A percentile compares a stretch with the other conserved stretches of the same genome.
phyloP scores from a whole-genome alignment of 2,888 invertebrate genomes.

The Synergus itoensis region DNA sequence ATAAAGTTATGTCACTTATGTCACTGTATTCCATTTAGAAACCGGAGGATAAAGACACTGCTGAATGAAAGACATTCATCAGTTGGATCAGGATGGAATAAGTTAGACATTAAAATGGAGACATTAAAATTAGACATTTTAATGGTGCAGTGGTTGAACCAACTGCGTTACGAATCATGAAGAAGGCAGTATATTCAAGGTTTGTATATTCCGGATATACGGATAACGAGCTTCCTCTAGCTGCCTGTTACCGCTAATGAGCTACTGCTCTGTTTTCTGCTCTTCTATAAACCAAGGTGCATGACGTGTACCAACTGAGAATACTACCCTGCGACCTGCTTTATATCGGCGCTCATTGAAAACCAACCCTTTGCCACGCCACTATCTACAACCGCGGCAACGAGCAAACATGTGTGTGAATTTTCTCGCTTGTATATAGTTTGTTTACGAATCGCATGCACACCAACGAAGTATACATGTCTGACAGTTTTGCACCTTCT shows the following conservation, averaged over 20 bases:
- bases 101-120: no score
- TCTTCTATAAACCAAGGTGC: constrained; percentile 46
- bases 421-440: not conserved
- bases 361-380: constrained; percentile 37
- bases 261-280: constrained; percentile 68
- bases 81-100: constrained; percentile 4
- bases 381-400: not conserved
- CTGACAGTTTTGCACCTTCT: not conserved
- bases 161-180: constrained; percentile 56
- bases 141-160: constrained; percentile 37
- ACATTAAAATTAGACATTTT: constrained; percentile 45
- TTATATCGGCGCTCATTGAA: constrained; percentile 64
- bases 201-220: constrained; percentile 66
- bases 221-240: constrained; percentile 56
- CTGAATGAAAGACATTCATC: not conserved
- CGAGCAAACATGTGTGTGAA: not conserved
- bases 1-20: not conserved
- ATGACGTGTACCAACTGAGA: constrained; percentile 46
- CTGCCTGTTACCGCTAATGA: constrained; percentile 70
- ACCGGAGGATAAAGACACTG: not conserved
- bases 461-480: not conserved
- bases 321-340: constrained; percentile 59
- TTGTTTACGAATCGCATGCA: not conserved
- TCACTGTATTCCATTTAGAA: no score
- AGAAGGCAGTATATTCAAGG: constrained; percentile 61